Base-by-base conservation (phyloP, 2,888 invertebrate species). In the Xestia ashworthii region DNA sequence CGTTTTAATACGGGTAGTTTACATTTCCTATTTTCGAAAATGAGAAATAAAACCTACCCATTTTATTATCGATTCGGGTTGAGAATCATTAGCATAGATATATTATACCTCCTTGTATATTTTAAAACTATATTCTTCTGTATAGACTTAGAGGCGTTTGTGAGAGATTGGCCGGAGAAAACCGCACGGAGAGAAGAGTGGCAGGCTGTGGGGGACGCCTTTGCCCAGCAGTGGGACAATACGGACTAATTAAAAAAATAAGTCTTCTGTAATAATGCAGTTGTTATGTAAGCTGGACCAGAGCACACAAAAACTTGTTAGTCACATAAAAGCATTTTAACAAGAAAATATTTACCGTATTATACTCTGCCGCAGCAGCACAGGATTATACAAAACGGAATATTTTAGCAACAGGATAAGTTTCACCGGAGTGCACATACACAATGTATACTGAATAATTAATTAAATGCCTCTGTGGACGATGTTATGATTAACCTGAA, bases 401-500 rank as follows among this genome's bases (percentile, higher is more conserved):
- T 85, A 81, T 46, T 74, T 32, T 32, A 44, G 25, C 12, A 53
- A 70, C 22, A 9, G 16, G 25, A 65, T 53, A 55, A 75, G 72
- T 73, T 73, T 25, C 48, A 65, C 60, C 19, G 44, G 25, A 73
- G 67, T 58, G 69, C 41, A 71, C 53, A 22, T 53, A 53, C 22
- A 53, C 66, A 71, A 72, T 67, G 44, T 62, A 64, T 38, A 78
- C 79, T 83, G 70, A 65, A 55, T 65, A 58, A 72, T 50, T 65
- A 66, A 62, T 68, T 70, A n/a, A 69, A 71, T 73, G 41, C 64
- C 41, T 32, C 25, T 16, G 19, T 38, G 48, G 48, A 44, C 50
- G 50, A 25, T 83, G 65, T 82, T 84, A 67, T 83, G 80, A 81
- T 79, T 70, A 79, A 76, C 65, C 53, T 64, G 55, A 16, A 44